Base-by-base conservation (phyloP, 1,140 invertebrate species). In the Bursaphelenchus mucronatus region DNA sequence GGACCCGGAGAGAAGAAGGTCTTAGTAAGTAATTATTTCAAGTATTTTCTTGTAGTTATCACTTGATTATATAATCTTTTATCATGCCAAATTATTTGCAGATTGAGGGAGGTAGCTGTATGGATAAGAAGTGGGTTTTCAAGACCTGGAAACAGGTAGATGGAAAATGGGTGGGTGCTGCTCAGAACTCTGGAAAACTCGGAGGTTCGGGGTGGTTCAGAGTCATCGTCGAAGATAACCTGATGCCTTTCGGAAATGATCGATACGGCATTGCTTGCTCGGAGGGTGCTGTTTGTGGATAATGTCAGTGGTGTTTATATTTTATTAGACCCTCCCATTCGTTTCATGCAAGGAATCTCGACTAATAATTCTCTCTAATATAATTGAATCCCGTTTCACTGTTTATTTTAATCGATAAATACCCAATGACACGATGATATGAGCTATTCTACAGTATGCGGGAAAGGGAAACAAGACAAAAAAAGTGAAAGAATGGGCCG, bases 1-100 rank as follows among this genome's bases (percentile, higher is more conserved):
- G 50, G 50, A 15, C 56, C 56, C 19, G 49, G 63, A n/a, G 63
- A 64, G 17, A 64, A 61, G 51, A 58, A 64, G 21, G 51, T 64
- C 58, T 30, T 21, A 1, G 62, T 63, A 45, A 40, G 62, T 63
- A 11, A 17, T 11, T 0, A 6, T 5, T 30, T 30, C 1, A 30
- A 30, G 5, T 30, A 30, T 30, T 30, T 3, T 30, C 30, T 30
- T 5, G 9, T 30, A 15, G 1, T 17, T 41, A 8, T n/a, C 13
- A 61, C 0, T 9, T 13, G 19, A 17, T 13, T 15, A 30, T 0
- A 4, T 15, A n/a, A 15, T n/a, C 41, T 9, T 3, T 62, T n/a
- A n/a, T n/a, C n/a, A n/a, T n/a, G n/a, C 17, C 15, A n/a, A n/a
- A n/a, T 13, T 19, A 21, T 61, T 5, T n/a, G n/a, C 44, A 61